Evolutionary conservation across 2,797 vertebrate species (phyloP), one percentile per base, ranked within the genome.

Genomic region (Gymnodraco acuticeps): DNA sequence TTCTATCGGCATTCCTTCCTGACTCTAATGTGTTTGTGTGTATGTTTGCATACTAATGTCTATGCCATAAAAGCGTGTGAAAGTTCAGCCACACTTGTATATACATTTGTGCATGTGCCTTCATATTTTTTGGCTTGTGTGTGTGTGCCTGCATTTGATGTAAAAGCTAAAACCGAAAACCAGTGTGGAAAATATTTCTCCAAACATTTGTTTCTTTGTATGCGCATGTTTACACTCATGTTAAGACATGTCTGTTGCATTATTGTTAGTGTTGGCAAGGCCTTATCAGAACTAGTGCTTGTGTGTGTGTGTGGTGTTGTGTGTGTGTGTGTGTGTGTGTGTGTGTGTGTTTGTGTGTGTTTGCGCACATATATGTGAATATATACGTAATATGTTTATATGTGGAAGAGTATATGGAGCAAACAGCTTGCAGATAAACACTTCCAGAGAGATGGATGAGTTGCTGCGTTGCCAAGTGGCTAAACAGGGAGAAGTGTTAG

Each of bases 391-490:
- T 64, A 56, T 73, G 64, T 73, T 42, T 77, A 27, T 77, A 66
- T 73, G 43, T 75, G 71, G 53, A 66, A 47, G 45, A 77, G 58
- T 74, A 66, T 71, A 64, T 51, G 59, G 67, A 58, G 61, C 73
- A 86, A 87, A 89, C 77, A 75, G 74, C 77, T 88, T 46, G 58
- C 64, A 84, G 82, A 91, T 92, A 89, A 89, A 88, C 85, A 89
- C 80, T 90, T 89, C 81, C 80, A 86, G 71, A 72, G 72, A 83
- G 87, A 86, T 83, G 74, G 73, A 88, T 91, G 81, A 74, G 82
- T 72, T 85, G 78, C 81, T 59, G 38, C 1, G 5, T 72, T 86
- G 86, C 91, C 87, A 92, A 91, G 88, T 79, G 65, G 80, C 80
- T 86, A 78, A 84, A 84, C 67, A 83, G 80, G 77, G 84, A 88